Evolutionary conservation across 1,140 invertebrate genomes (phyloP), one percentile per base, ranked within the genome.

Genomic region (Zaprionus ghesquierei): DNA sequence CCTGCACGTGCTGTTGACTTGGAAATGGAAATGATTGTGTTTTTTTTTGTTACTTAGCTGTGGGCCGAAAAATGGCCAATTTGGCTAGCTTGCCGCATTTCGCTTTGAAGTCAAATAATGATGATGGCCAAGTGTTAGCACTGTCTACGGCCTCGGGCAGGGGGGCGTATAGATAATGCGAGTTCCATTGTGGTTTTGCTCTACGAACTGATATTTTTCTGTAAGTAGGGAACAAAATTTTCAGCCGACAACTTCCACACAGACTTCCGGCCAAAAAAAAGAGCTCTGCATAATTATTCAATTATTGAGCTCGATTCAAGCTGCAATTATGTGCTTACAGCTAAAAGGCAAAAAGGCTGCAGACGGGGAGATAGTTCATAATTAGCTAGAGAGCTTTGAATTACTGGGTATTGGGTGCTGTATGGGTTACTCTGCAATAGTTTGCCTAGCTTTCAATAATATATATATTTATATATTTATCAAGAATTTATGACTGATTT

Each of bases 1-100:
- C 46, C 46, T n/a, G 44, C 53, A 56, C 77, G 71, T 72, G 65
- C 72, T 76, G 35, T 76, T 46, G 46, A 50, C 54, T 44, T 50
- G 50, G 41, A 46, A 66, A 72, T 60, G 53, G 49, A 72, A 68
- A 51, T 60, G 44, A 44, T 13, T 31, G 59, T 35, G 56, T 35
- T 68, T 53, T 72, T 68, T 66, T 46, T 68, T 49, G 68, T 44
- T 72, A 60, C 35, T 60, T 27, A 73, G 64, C 50, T 73, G 49
- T 72, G 31, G 69, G 51, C 60, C 46, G 68, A 33, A 41, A 55
- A 70, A 51, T 65, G 51, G 44, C 53, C 53, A 71, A 72, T 66
- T 72, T 58, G 63, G 33, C 18, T 58, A 49, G 46, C 13, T 41
- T 41, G 35, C 35, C 63, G 55, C 69, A 35, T 9, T 59, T 51